Base-by-base conservation (phyloP, 2,797 vertebrate genomes). In the Gobionotothen gibberifrons region DNA sequence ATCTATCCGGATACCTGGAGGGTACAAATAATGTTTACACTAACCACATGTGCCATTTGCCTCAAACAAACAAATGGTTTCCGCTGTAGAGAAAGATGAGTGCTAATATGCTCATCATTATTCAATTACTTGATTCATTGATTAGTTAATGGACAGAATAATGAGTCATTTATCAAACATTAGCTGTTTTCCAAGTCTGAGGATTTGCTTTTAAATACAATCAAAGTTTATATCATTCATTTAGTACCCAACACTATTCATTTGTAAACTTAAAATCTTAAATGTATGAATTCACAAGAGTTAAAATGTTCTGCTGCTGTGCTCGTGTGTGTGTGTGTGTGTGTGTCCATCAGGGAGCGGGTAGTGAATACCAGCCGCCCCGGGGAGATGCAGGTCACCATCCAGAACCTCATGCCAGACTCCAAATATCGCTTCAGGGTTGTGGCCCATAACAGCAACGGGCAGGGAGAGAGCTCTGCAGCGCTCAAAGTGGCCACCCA, bases 361-460 rank as follows among this genome's bases (percentile, higher is more conserved):
- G 93, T 97, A 10, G 94, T 98, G 85, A 99, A 99, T 46, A 98
- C 97, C 40, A 99, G 95, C 83, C 96, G 90, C 44, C 94, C 97
- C 1, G 97, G 97, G 40, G 97, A 99, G 91, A 96, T 97, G 52
- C 97, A 99, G 81, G 98, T 99, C 84, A 97, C 95, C 81, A 96
- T 99, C 90, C 97, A 98, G 85, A 98, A 96, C 88, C 96, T 99
- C 66, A 96, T 98, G 95, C 98, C 98, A 29, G 98, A 98, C 72
- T 96, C 96, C 17, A 96, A 97, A 78, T 97, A 99, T 68, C 87
- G 93, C 85, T 99, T 99, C 76, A 94, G 96, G 69, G 98, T 99
- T 2, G 93, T 95, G 84, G 97, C 96, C 36, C 97, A 97, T 82
- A 99, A 98, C 88, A 93, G 88, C 82, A 95, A 99, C 5, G 97